phyloP scores from a whole-genome alignment of 2,797 vertebrate species.

The Argya squamiceps region DNA sequence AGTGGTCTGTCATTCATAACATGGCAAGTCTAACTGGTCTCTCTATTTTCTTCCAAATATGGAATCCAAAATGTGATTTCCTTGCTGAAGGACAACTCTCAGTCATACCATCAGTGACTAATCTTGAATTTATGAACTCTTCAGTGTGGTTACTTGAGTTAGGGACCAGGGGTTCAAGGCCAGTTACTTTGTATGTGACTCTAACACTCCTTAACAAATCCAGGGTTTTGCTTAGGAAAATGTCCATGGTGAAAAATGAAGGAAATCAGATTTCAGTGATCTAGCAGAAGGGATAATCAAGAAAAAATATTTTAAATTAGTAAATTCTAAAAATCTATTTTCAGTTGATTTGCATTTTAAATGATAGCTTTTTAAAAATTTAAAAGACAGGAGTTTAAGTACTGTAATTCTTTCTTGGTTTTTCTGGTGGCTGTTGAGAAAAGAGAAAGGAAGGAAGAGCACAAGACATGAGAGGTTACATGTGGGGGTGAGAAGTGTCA shows the following conservation, averaged over 20 bases:
- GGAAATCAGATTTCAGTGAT: background rate
- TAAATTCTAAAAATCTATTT: background rate
- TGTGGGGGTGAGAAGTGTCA: background rate
- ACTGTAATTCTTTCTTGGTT: background rate
- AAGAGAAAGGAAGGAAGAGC: background rate
- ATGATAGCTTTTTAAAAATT: fast-evolving
- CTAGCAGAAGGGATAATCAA: background rate
- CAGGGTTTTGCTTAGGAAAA: background rate
- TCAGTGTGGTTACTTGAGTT: background rate
- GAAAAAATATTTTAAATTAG: background rate
- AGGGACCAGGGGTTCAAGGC: background rate
- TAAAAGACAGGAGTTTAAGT: background rate
- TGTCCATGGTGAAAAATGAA: background rate
- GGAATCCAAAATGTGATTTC: background rate
- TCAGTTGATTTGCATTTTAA: background rate
- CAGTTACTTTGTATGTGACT: background rate
- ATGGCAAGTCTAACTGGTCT: background rate
- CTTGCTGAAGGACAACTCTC: background rate
- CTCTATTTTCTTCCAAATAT: background rate
- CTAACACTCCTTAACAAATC: background rate
- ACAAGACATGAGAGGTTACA: background rate
- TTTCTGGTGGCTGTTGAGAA: background rate
- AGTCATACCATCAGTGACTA: background rate
- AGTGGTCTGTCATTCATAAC: background rate
- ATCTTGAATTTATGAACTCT: background rate